phyloP scores from a whole-genome alignment of 2,888 invertebrate species.

The Heliconius ismenius region DNA sequence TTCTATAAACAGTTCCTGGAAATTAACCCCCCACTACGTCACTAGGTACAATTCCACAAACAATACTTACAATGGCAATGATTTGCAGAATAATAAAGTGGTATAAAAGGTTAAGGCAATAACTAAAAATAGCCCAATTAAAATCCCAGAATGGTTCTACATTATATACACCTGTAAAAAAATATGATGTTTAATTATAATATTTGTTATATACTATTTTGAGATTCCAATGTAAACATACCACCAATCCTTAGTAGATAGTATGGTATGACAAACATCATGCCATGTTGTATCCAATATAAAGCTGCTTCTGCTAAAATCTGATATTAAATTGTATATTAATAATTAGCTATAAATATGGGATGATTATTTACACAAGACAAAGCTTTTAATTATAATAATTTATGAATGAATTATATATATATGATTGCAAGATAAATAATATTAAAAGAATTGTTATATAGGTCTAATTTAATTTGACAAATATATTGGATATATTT shows the following conservation, averaged over 20 bases:
- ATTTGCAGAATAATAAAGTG: slow-evolving; percentile 91
- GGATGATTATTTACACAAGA: too few relatives aligned
- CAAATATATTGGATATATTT: too few relatives aligned
- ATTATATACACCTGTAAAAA: slow-evolving; percentile 89
- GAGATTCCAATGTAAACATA: slow-evolving; percentile 5
- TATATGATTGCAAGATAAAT: too few relatives aligned
- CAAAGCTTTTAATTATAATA: too few relatives aligned
- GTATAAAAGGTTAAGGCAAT: slow-evolving; percentile 89
- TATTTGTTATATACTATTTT: slow-evolving; percentile 16
- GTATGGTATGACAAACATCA: slow-evolving; percentile 97
- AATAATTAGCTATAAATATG: slow-evolving; percentile 5
- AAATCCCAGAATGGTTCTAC: slow-evolving; percentile 88
- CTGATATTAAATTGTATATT: slow-evolving; percentile 68
- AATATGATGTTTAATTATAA: slow-evolving; percentile 34
- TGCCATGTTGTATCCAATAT: slow-evolving; percentile 97
- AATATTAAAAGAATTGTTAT: neutral
- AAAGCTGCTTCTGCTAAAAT: slow-evolving; percentile 95
- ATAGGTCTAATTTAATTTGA: neutral
- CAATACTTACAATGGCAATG: slow-evolving; percentile 82
- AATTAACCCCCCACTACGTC: neutral
- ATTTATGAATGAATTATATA: too few relatives aligned
- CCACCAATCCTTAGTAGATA: slow-evolving; percentile 91
- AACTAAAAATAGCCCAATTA: slow-evolving; percentile 90
- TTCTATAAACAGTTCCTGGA: neutral
- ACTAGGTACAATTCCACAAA: neutral